A percentile compares a stretch with the other conserved stretches of the same genome.
Evolutionary conservation across 2,113 vertebrate species (phyloP).

Genomic region (Baryphthengus martii): DNA sequence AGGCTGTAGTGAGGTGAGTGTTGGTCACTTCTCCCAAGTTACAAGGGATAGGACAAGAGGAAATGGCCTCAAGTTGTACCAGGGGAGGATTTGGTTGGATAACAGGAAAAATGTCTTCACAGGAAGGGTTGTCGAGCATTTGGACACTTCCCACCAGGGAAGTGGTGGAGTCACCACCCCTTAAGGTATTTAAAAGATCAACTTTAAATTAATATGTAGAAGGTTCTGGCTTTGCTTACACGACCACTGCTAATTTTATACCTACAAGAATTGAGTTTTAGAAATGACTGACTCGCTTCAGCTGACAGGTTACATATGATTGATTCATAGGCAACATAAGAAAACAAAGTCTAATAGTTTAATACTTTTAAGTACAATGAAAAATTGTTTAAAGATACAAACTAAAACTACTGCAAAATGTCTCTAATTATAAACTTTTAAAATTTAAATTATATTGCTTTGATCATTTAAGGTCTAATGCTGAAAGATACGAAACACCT

Average conservation of each 20-base stretch:
- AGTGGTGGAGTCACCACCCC: neutral
- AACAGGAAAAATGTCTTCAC: neutral
- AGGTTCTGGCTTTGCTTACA: neutral
- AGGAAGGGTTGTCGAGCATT: neutral
- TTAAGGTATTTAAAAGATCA: neutral
- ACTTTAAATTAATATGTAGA: neutral
- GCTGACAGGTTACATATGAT: neutral
- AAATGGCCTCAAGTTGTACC: neutral
- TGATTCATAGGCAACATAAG: neutral
- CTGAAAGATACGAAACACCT: neutral
- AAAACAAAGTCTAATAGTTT: slow-evolving; percentile 2
- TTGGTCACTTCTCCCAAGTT: neutral
- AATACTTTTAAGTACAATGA: neutral
- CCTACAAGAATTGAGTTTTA: neutral
- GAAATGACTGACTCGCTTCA: neutral
- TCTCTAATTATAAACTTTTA: neutral
- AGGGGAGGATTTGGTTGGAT: neutral
- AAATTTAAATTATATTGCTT: neutral
- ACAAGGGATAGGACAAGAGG: too few species aligned
- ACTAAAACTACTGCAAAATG: neutral
- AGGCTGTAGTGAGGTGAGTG: neutral
- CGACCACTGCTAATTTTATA: neutral
- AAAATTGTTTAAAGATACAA: slow-evolving; percentile 6
- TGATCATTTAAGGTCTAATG: neutral
- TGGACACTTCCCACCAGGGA: neutral